phyloP scores from a whole-genome alignment of 1,140 invertebrate species.

The Amphibalanus amphitrite region DNA sequence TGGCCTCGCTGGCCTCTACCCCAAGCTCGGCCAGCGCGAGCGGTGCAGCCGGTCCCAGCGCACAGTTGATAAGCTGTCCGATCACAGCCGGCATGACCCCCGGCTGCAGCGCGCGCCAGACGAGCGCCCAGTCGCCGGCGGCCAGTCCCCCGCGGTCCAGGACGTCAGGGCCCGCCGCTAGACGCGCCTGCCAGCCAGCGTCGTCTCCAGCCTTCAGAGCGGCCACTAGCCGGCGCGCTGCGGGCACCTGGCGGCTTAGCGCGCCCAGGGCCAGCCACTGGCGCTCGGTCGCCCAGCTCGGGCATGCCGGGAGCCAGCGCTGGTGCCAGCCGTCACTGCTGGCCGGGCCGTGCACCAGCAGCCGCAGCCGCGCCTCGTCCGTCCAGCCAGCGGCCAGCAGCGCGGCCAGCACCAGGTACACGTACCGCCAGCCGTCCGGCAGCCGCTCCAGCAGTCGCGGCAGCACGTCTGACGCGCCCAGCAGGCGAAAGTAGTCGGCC shows the following conservation, averaged over 20 bases:
- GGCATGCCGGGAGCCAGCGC: background rate
- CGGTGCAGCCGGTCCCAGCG: background rate
- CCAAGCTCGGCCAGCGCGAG: background rate
- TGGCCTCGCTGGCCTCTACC: background rate
- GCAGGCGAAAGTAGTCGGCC: background rate
- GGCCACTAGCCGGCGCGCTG: background rate
- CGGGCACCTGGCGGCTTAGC: background rate
- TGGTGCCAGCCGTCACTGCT: background rate
- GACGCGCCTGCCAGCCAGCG: background rate
- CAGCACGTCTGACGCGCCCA: background rate
- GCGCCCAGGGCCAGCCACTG: background rate
- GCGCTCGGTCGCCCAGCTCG: background rate
- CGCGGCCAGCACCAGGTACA: background rate
- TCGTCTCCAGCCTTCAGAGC: background rate
- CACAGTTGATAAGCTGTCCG: background rate
- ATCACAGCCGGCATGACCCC: background rate
- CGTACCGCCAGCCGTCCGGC: no score
- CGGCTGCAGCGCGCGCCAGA: background rate
- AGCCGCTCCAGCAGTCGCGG: background rate
- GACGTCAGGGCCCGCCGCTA: background rate
- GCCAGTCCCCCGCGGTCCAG: background rate
- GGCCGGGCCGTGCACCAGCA: background rate
- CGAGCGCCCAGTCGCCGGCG: background rate
- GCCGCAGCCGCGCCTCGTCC: background rate
- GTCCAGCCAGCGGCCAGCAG: background rate